These are phyloP conservation scores for Muscicapa striata DNA, from an alignment of 2,797 vertebrate genomes.

Conservation along the genomic window DNA sequence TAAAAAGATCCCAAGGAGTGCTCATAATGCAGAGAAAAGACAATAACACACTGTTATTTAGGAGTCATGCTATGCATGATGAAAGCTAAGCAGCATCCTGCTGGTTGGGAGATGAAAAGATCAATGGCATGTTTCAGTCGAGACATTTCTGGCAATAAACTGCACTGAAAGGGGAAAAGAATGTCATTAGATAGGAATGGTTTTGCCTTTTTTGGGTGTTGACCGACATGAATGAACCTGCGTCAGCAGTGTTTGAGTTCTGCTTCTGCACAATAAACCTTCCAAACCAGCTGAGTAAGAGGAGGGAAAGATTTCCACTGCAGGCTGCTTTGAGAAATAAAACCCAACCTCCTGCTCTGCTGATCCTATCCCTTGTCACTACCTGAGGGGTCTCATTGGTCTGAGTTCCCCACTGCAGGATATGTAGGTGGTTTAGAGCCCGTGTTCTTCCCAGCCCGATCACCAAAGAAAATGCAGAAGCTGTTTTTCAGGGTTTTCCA, in stretches of 20 bases:
- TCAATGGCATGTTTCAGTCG: background rate
- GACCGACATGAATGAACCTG: background rate
- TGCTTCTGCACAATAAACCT: background rate
- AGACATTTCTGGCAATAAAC: slow-evolving; percentile 3
- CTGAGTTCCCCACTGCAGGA: too few species aligned
- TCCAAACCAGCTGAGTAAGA: background rate
- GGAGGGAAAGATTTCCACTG: background rate
- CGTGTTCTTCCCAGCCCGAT: too few species aligned
- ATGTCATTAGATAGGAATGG: background rate
- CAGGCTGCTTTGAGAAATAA: background rate
- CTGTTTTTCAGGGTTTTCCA: too few species aligned
- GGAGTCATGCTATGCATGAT: background rate
- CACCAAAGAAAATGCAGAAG: too few species aligned
- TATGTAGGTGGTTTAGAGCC: too few species aligned
- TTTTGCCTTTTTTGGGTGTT: background rate
- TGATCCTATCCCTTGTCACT: background rate
- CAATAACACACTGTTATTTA: slow-evolving; percentile 22
- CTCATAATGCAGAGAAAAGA: background rate
- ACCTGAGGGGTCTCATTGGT: too few species aligned
- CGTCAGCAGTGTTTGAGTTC: background rate
- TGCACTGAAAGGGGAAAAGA: background rate
- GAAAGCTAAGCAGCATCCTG: slow-evolving; percentile 24
- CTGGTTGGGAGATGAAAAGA: background rate
- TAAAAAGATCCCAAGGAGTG: background rate
- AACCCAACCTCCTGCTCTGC: background rate